Conservation (phyloP, 2,888 invertebrate species). For the Phyllotreta cruciferae region DNA sequence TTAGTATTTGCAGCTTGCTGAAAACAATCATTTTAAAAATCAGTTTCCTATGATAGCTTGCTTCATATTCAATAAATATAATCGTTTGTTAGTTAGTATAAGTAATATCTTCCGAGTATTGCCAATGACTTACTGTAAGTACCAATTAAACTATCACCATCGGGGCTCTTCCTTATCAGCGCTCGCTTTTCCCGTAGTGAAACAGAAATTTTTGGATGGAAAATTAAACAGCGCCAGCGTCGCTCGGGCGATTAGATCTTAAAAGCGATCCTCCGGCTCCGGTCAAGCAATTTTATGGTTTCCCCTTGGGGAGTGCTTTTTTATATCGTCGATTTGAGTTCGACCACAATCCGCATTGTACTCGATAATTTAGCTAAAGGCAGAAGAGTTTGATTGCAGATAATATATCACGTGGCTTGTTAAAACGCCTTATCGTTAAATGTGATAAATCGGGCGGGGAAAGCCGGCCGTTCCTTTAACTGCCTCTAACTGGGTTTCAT, state of each 20-base stretch:
- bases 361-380: constrained; percentile 16
- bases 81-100: not conserved
- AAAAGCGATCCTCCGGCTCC: constrained; percentile 16
- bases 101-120: not conserved
- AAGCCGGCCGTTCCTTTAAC: too few relatives aligned
- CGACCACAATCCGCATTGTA: constrained; percentile 8
- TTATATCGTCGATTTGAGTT: constrained; percentile 10
- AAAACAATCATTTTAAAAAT: not conserved
- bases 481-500: too few relatives aligned
- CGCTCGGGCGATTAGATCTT: constrained; percentile 19
- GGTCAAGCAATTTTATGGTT: constrained; percentile 24
- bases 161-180: constrained; percentile 8
- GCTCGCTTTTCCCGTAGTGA: constrained; percentile 7
- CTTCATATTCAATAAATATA: too few relatives aligned
- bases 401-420: constrained; percentile 11
- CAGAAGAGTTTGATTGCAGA: not conserved
- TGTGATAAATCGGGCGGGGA: not conserved
- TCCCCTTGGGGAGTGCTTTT: constrained; percentile 7
- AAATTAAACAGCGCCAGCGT: constrained; percentile 21
- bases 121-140: too few relatives aligned
- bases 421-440: not conserved
- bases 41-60: not conserved
- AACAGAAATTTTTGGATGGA: constrained; percentile 21
- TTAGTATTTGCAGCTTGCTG: too few relatives aligned
- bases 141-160: constrained; percentile 11